A percentile compares a stretch with the other conserved stretches of the same genome.
Conservation (phyloP, 2,113 vertebrate species). For the Seriola aureovittata region DNA sequence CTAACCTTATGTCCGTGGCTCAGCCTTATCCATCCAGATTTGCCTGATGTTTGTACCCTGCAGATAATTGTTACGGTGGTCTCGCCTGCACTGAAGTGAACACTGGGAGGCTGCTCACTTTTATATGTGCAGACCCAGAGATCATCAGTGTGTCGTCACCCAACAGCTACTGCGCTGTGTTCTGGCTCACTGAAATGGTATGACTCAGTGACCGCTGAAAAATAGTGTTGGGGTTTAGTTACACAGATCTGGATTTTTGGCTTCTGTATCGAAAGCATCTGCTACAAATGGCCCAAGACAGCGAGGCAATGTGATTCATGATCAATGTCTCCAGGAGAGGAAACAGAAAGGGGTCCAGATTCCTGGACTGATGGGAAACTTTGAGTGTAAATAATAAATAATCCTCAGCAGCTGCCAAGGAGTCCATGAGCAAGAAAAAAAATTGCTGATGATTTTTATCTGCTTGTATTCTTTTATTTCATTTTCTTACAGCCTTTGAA, state of each 20-base stretch:
- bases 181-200: constrained; percentile 13
- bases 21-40: constrained; percentile 2
- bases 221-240: not conserved
- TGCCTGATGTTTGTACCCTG: constrained; percentile 14
- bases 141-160: constrained; percentile 56
- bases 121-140: constrained; percentile 58
- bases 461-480: no score
- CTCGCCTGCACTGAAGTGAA: not conserved
- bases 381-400: not conserved
- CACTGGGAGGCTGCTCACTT: constrained; percentile 20
- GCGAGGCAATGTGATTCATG: not conserved
- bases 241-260: not conserved
- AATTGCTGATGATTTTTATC: no score
- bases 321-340: not conserved
- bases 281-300: not conserved
- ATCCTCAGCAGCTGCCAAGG: not conserved
- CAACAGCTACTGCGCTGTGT: not conserved
- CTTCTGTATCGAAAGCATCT: not conserved
- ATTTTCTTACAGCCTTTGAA: no score
- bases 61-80: not conserved
- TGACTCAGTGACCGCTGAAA: constrained; percentile 5
- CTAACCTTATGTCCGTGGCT: constrained; percentile 37
- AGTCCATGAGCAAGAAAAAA: no score
- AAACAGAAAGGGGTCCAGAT: not conserved
- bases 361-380: not conserved